Conservation (phyloP, 2,888 invertebrate genomes). For the Cryptus armator region DNA sequence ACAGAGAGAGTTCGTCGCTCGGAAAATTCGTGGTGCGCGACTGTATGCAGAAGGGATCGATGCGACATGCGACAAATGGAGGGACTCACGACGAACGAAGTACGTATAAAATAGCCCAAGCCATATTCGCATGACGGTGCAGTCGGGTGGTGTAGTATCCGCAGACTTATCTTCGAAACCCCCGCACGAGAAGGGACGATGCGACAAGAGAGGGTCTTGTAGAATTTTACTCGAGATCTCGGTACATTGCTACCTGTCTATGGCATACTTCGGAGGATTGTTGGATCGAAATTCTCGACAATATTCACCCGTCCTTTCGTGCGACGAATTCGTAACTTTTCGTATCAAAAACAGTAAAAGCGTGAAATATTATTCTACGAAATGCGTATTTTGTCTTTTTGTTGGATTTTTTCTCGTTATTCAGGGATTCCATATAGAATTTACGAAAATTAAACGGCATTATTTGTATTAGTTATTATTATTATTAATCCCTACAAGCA, state of each 20-base stretch:
- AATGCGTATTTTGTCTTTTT: no score
- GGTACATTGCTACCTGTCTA: background rate
- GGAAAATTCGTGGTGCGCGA: conserved; percentile 46
- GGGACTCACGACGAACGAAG: conserved; percentile 33
- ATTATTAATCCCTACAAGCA: no score
- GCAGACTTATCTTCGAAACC: background rate
- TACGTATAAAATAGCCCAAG: conserved; percentile 7
- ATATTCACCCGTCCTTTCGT: conserved; percentile 12
- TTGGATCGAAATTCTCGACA: conserved; percentile 9
- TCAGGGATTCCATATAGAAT: no score
- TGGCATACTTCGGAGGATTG: conserved; percentile 15
- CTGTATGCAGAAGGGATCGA: conserved; percentile 48
- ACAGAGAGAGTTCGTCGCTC: conserved; percentile 35
- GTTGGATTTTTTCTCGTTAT: no score
- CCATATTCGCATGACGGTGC: background rate
- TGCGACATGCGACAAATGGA: conserved; percentile 65
- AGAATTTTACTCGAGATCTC: background rate
- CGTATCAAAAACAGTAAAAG: background rate
- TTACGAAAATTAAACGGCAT: no score
- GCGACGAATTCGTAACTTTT: conserved; percentile 16
- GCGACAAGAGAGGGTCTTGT: background rate
- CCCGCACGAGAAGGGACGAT: background rate
- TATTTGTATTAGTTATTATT: no score
- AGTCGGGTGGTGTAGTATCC: background rate
- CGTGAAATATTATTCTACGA: no score